Evolutionary conservation across 2,888 invertebrate genomes (phyloP).

Genomic region (Quadriops clusia): DNA sequence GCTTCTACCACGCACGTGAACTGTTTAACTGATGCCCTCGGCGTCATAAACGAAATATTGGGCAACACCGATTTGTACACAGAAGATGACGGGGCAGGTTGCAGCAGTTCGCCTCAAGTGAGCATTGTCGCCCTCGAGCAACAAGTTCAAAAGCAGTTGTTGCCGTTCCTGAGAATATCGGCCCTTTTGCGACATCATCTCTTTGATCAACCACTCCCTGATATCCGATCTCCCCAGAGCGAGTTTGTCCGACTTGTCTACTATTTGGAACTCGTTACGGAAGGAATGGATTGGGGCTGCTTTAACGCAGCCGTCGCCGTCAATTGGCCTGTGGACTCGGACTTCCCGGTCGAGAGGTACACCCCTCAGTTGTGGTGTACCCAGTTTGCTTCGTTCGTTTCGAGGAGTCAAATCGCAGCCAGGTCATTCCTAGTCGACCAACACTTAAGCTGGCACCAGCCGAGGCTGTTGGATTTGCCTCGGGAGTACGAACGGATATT

Average conservation of each 20-base stretch:
- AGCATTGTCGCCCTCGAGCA: conserved; percentile 35
- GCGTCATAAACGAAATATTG: conserved; percentile 38
- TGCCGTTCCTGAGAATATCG: conserved; percentile 76
- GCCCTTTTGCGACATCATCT: conserved; percentile 63
- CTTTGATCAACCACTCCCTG: conserved; percentile 65
- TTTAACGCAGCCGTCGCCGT: conserved; percentile 53
- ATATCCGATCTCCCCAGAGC: conserved; percentile 47
- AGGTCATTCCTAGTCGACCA: conserved; percentile 59
- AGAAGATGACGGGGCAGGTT: conserved; percentile 40
- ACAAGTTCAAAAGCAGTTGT: conserved; percentile 60
- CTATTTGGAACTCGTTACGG: conserved; percentile 63
- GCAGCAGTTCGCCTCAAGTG: conserved; percentile 23
- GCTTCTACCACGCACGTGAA: conserved; percentile 23
- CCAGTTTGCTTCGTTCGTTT: conserved; percentile 48
- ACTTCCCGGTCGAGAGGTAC: conserved; percentile 24
- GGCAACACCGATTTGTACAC: conserved; percentile 49
- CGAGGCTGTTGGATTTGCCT: conserved; percentile 74
- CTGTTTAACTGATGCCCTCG: conserved; percentile 34
- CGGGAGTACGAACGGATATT: conserved; percentile 86
- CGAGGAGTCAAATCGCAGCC: conserved; percentile 46
- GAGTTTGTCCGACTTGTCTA: conserved; percentile 70
- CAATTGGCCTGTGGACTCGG: conserved; percentile 44
- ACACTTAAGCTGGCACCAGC: conserved; percentile 69
- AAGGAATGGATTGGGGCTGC: conserved; percentile 52
- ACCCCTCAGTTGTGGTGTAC: conserved; percentile 54